A percentile compares a stretch with the other conserved stretches of the same genome.
Conservation (phyloP, 2,797 vertebrate genomes). For the Pangasius larnaudii region DNA sequence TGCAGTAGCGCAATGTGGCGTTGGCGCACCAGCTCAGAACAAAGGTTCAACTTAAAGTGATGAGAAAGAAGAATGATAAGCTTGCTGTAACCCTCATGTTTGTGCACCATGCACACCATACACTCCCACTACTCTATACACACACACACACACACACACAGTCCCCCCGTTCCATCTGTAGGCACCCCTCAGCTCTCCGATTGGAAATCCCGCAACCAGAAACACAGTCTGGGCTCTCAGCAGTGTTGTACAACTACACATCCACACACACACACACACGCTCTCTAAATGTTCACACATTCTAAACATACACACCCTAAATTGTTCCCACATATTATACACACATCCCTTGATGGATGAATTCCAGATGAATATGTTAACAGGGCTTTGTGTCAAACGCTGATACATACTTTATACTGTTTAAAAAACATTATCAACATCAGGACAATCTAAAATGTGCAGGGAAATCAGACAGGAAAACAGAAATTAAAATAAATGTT, state of each 20-base stretch:
- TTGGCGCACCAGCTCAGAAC: background rate
- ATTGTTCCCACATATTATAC: background rate
- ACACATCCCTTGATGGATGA: background rate
- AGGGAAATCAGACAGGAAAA: background rate
- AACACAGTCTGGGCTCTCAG: background rate
- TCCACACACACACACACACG: background rate
- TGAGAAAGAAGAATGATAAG: background rate
- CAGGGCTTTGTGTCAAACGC: background rate
- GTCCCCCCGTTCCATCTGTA: background rate
- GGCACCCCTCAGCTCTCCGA: background rate
- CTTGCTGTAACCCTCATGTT: background rate
- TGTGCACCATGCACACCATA: constrained; percentile 11
- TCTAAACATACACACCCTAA: background rate
- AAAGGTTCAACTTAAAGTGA: background rate
- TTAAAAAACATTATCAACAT: background rate
- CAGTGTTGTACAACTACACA: background rate
- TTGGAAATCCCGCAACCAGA: background rate
- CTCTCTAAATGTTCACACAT: background rate
- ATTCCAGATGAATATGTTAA: background rate
- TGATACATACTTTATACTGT: background rate
- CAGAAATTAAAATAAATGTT: background rate
- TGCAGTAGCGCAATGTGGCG: background rate
- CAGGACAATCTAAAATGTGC: background rate
- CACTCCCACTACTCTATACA: constrained; percentile 16
- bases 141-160: background rate